A percentile compares a stretch with the other conserved stretches of the same genome.
phyloP scores from a whole-genome alignment of 2,113 vertebrate species.

The Silurus glanis region DNA sequence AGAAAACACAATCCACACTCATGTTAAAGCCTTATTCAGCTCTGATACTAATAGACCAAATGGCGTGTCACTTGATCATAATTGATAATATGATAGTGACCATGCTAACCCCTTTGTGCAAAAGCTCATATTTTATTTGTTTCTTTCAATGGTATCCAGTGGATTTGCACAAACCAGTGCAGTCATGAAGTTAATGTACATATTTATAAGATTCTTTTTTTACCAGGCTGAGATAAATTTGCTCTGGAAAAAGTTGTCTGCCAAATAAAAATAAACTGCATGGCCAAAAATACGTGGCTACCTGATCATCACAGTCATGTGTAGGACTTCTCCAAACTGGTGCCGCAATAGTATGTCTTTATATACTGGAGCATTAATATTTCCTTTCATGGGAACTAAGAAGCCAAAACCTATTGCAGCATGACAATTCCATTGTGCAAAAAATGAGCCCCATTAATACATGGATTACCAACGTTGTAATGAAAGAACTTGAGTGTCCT shows the following conservation, averaged over 20 bases:
- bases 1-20: constrained; percentile 7
- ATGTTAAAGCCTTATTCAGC: not conserved
- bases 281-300: not conserved
- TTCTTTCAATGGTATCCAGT: not conserved
- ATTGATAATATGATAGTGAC: not conserved
- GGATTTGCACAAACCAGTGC: not conserved
- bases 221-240: not conserved
- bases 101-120: not conserved
- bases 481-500: not conserved
- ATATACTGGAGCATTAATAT: not conserved
- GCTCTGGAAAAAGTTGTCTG: not conserved
- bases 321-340: not conserved
- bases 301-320: not conserved
- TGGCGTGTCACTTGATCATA: too few relatives aligned
- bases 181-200: not conserved
- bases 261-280: not conserved
- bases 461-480: not conserved
- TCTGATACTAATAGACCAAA: not conserved
- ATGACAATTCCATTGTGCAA: not conserved
- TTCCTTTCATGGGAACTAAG: not conserved
- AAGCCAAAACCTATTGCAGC: not conserved
- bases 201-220: not conserved
- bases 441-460: not conserved
- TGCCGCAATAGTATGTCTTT: not conserved
- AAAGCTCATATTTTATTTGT: not conserved